A percentile compares a stretch with the other conserved stretches of the same genome.
These are phyloP conservation scores for Oryzias javanicus DNA, from an alignment of 2,113 vertebrate genomes.

Conservation along the genomic window DNA sequence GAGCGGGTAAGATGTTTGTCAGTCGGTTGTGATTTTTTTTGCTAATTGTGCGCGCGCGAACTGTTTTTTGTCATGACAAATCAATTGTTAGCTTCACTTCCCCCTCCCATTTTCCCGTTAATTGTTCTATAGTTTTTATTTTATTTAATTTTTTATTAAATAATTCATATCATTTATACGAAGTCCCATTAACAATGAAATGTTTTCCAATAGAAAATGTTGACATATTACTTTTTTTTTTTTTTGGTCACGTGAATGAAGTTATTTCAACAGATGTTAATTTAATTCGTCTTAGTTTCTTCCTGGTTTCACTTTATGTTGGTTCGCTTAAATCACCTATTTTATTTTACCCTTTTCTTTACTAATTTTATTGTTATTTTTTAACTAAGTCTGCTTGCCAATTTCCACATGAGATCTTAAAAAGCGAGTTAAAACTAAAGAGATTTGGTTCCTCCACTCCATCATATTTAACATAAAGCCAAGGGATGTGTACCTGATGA, in stretches of 20 bases:
- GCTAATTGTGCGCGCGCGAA: not conserved
- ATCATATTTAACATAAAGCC: no score
- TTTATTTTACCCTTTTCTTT: not conserved
- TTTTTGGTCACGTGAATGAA: not conserved
- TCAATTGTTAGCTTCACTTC: not conserved
- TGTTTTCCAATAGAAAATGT: not conserved
- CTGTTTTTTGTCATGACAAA: not conserved
- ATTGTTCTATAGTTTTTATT: not conserved
- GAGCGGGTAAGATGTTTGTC: slow-evolving; percentile 21
- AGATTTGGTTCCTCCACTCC: no score
- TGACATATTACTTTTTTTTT: not conserved
- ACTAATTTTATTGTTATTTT: not conserved
- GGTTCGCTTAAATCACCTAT: not conserved
- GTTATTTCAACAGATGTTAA: not conserved
- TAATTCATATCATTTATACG: not conserved
- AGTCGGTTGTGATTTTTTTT: not conserved
- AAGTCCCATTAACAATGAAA: not conserved
- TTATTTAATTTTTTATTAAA: not conserved
- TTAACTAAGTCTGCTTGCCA: not conserved
- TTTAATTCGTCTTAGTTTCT: not conserved
- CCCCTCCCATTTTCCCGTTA: no score
- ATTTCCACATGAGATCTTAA: not conserved
- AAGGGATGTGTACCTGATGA: not conserved
- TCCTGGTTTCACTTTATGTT: not conserved
- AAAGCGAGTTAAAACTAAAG: no score